Conservation (phyloP, 2,113 vertebrate genomes). For the Notothenia rossii region DNA sequence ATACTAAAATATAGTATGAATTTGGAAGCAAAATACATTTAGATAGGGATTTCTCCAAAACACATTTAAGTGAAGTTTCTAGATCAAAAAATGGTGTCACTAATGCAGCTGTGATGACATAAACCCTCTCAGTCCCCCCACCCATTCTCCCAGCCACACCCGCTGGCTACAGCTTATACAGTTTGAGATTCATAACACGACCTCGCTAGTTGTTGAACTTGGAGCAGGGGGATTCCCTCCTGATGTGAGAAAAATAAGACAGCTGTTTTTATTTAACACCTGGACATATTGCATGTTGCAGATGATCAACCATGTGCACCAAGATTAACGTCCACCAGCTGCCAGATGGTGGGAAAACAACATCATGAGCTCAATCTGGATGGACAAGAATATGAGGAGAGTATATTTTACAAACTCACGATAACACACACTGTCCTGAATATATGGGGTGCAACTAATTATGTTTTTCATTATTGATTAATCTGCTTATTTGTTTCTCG, state of each 20-base stretch:
- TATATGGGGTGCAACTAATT: not conserved
- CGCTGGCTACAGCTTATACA: slow-evolving; percentile 27
- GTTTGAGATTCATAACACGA: slow-evolving; percentile 23
- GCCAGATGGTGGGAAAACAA: slow-evolving; percentile 70
- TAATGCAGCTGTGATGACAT: slow-evolving; percentile 51
- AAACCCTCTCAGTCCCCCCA: slow-evolving; percentile 11
- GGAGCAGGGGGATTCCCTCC: slow-evolving; percentile 25
- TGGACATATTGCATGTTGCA: slow-evolving; percentile 66
- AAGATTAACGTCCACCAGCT: slow-evolving; percentile 66
- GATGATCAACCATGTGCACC: slow-evolving; percentile 73
- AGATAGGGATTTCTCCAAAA: slow-evolving; percentile 20
- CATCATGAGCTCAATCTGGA: slow-evolving; percentile 45
- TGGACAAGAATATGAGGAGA: slow-evolving; percentile 3
- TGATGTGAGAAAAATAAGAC: slow-evolving; percentile 55
- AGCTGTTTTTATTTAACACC: slow-evolving; percentile 65
- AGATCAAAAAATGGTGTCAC: slow-evolving; percentile 27
- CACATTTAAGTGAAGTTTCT: slow-evolving; percentile 17
- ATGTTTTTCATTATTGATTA: no score
- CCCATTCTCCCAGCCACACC: slow-evolving; percentile 40
- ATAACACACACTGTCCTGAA: not conserved
- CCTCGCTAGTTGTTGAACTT: slow-evolving; percentile 33
- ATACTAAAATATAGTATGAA: slow-evolving; percentile 11
- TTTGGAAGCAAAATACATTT: slow-evolving; percentile 12
- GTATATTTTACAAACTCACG: slow-evolving; percentile 8
- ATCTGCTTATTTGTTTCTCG: no score